Conservation (phyloP, 2,888 invertebrate genomes). For the Mythimna vitellina region DNA sequence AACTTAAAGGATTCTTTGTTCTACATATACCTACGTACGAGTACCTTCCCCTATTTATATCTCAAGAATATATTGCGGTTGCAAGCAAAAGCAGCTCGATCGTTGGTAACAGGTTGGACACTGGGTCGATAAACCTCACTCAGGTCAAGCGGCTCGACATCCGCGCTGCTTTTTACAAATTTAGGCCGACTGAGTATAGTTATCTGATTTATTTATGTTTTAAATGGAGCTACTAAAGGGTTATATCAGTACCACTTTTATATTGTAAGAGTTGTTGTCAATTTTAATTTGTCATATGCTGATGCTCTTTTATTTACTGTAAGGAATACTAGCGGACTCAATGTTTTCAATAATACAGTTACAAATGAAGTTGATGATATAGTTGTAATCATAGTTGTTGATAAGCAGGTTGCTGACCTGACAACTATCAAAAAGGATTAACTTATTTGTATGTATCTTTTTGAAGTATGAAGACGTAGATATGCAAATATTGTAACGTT, state of each 20-base stretch:
- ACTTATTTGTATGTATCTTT: not conserved
- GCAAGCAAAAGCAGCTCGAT: constrained; percentile 44
- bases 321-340: not conserved
- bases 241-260: not conserved
- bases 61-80: constrained; percentile 48
- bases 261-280: constrained; percentile 1
- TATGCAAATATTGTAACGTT: constrained; percentile 25
- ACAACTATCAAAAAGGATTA: constrained; percentile 12
- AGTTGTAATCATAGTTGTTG: not conserved
- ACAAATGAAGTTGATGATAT: constrained; percentile 10
- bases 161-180: constrained; percentile 55
- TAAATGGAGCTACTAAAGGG: constrained; percentile 1
- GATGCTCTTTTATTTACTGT: not conserved
- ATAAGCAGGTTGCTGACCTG: constrained; percentile 23
- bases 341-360: constrained; percentile 7
- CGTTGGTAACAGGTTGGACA: constrained; percentile 57
- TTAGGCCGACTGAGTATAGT: constrained; percentile 44
- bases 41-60: constrained; percentile 25
- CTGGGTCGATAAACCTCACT: constrained; percentile 71
- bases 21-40: not conserved
- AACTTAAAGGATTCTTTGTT: constrained; percentile 17
- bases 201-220: constrained; percentile 41
- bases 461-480: constrained; percentile 4
- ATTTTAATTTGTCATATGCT: not conserved
- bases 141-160: constrained; percentile 62